These are phyloP conservation scores for Leptatherina wallacei DNA, from an alignment of 2,797 vertebrate species.

Conservation along the genomic window DNA sequence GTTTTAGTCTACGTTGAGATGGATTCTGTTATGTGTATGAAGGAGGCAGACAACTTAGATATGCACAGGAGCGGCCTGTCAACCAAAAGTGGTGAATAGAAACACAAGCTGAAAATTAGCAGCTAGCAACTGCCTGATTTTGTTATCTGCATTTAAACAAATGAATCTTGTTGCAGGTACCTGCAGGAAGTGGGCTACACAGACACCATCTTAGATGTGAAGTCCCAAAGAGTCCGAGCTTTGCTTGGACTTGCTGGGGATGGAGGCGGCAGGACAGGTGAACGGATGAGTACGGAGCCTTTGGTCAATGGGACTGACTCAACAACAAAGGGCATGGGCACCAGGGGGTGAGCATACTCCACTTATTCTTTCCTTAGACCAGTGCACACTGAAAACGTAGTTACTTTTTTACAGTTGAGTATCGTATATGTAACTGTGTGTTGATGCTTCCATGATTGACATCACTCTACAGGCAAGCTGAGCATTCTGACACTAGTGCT, in stretches of 20 bases:
- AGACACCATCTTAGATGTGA: slow-evolving; percentile 97
- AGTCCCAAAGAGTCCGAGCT: slow-evolving; percentile 93
- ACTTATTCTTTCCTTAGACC: background rate
- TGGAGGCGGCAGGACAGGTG: slow-evolving; percentile 85
- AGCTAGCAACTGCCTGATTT: background rate
- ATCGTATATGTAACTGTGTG: background rate
- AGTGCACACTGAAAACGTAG: background rate
- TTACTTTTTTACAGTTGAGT: background rate
- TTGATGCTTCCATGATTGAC: slow-evolving; percentile 1
- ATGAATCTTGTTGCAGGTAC: slow-evolving; percentile 83
- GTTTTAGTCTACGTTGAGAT: background rate
- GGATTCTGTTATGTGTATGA: background rate
- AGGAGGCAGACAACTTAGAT: background rate
- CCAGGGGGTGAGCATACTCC: slow-evolving; percentile 85
- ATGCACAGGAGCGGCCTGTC: background rate
- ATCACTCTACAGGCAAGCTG: slow-evolving; percentile 86
- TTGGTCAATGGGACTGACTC: slow-evolving; percentile 95
- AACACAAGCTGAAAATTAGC: background rate
- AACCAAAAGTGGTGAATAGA: background rate
- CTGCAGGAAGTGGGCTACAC: slow-evolving; percentile 99
- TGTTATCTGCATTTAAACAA: background rate
- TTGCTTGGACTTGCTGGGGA: slow-evolving; percentile 92
- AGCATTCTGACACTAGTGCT: slow-evolving; percentile 91
- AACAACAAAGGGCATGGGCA: slow-evolving; percentile 87
- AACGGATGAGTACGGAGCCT: slow-evolving; percentile 86